Percentiles rank a stretch among this genome's conserved stretches.
Evolutionary conservation across 2,888 invertebrate genomes (phyloP).

Genomic region (Boloria selene): DNA sequence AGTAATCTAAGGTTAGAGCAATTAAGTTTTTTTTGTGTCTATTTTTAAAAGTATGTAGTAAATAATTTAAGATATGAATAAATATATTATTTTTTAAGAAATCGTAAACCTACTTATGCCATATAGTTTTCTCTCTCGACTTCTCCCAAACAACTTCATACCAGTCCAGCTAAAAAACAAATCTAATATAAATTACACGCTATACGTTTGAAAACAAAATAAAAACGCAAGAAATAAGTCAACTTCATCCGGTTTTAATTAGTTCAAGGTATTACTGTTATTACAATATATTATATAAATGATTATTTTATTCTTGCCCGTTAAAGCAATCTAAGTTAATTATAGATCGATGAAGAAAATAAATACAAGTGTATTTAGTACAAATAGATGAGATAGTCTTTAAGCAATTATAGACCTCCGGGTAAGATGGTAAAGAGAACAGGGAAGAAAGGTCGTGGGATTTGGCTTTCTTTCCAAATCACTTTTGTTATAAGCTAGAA

Average conservation of each 20-base stretch:
- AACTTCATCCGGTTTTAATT: conserved; percentile 3
- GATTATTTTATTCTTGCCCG: conserved; percentile 9
- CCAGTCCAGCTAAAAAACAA: neutral
- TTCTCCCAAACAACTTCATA: no score
- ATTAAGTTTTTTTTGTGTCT: no score
- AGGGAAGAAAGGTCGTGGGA: no score
- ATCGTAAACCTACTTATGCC: no score
- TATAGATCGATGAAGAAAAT: conserved; percentile 18
- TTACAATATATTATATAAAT: conserved; percentile 17
- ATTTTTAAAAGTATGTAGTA: no score
- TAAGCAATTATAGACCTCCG: conserved; percentile 11
- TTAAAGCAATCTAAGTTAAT: conserved; percentile 17
- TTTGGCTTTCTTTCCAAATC: no score
- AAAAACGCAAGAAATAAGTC: neutral
- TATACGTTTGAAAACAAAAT: neutral
- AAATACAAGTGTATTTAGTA: conserved; percentile 10
- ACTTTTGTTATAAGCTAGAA: no score
- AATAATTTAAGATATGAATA: no score
- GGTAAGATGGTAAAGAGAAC: neutral
- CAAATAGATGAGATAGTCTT: neutral
- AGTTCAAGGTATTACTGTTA: conserved; percentile 8
- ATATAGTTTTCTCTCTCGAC: no score
- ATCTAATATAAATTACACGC: neutral
- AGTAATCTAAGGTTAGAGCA: no score
- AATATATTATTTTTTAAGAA: no score